Conservation (phyloP, 2,888 invertebrate species). For the Fragum whitleyi region DNA sequence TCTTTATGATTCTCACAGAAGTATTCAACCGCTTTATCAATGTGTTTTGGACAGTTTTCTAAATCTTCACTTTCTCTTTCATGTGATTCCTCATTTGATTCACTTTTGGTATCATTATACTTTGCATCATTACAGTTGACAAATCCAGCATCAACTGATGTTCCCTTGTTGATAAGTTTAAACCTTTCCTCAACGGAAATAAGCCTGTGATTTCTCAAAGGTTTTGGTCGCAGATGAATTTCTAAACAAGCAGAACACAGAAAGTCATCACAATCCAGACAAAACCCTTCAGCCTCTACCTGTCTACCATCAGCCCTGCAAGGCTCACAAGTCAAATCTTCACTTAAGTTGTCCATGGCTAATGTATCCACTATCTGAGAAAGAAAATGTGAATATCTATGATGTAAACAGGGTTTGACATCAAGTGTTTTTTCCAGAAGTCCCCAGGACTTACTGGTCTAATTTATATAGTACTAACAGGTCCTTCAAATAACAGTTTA, state of each 20-base stretch:
- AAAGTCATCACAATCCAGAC: not conserved
- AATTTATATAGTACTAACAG: too few relatives aligned
- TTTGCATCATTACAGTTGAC: not conserved
- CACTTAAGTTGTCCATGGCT: not conserved
- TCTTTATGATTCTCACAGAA: conserved; percentile 7
- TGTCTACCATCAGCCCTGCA: not conserved
- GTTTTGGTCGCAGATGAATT: not conserved
- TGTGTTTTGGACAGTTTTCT: not conserved
- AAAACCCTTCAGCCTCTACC: not conserved
- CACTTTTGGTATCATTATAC: not conserved
- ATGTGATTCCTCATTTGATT: too few relatives aligned
- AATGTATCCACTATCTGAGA: not conserved
- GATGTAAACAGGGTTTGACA: too few relatives aligned
- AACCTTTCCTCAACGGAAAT: not conserved
- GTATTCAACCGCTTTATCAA: not conserved
- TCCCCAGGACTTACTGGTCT: too few relatives aligned
- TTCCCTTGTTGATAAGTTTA: not conserved
- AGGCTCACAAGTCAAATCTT: not conserved
- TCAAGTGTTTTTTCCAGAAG: too few relatives aligned
- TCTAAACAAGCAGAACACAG: not conserved
- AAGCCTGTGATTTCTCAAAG: not conserved
- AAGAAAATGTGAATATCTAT: too few relatives aligned
- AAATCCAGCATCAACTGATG: not conserved
- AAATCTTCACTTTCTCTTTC: not conserved
- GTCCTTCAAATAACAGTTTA: too few relatives aligned